Conservation (phyloP, 2,797 vertebrate genomes). For the Malacoraja senta region DNA sequence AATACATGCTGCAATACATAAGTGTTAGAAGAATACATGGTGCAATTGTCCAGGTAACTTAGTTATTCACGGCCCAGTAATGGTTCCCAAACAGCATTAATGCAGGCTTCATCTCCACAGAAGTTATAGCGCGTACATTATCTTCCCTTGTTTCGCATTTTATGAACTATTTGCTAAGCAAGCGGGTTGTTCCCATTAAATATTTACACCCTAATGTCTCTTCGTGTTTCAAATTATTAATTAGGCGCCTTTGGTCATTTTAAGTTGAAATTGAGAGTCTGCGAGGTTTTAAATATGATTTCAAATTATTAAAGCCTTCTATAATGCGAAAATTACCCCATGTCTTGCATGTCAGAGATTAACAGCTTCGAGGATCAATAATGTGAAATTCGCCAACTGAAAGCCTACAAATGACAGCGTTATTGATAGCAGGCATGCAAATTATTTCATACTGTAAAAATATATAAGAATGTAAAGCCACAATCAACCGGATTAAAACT, state of each 20-base stretch:
- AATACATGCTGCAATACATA: background rate
- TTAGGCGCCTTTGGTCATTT: conserved; percentile 75
- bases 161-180: conserved; percentile 68
- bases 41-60: background rate
- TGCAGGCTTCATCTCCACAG: background rate
- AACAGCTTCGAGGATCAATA: conserved; percentile 79
- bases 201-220: conserved; percentile 69
- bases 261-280: conserved; percentile 52
- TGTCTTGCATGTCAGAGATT: conserved; percentile 75
- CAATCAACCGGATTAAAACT: conserved; percentile 9
- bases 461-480: conserved; percentile 27
- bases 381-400: conserved; percentile 58
- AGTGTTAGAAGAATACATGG: background rate
- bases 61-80: background rate
- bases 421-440: conserved; percentile 64
- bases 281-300: conserved; percentile 76
- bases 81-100: conserved; percentile 13
- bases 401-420: conserved; percentile 65
- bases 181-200: conserved; percentile 72
- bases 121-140: conserved; percentile 48
- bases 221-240: conserved; percentile 80
- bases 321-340: conserved; percentile 78
- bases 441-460: conserved; percentile 21
- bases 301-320: conserved; percentile 76
- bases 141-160: conserved; percentile 61